Conservation (phyloP, 1,140 invertebrate genomes). For the Coelopa frigida region DNA sequence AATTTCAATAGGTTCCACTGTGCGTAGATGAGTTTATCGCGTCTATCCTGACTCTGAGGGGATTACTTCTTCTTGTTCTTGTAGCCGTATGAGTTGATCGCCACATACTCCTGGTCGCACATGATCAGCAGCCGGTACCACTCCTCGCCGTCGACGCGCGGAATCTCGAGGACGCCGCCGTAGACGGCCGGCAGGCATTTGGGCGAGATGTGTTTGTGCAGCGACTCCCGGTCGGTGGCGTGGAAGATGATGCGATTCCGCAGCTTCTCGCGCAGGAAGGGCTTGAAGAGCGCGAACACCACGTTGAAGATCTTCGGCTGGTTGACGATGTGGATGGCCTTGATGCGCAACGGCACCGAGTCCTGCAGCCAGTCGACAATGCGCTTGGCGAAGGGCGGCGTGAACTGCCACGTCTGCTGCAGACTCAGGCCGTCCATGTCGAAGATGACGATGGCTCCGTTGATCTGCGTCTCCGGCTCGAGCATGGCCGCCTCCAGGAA, state of each 20-base stretch:
- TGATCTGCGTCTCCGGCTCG: slow-evolving; percentile 68
- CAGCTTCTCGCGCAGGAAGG: slow-evolving; percentile 72
- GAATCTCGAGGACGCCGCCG: slow-evolving; percentile 64
- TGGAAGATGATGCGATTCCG: slow-evolving; percentile 72
- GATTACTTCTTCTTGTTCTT: slow-evolving; percentile 50
- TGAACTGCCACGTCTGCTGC: slow-evolving; percentile 75
- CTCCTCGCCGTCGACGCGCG: slow-evolving; percentile 56
- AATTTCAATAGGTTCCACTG: no score
- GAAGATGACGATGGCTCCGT: slow-evolving; percentile 69
- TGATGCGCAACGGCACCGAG: slow-evolving; percentile 70
- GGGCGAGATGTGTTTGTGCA: slow-evolving; percentile 71
- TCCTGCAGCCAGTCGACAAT: slow-evolving; percentile 76
- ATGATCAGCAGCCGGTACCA: slow-evolving; percentile 65
- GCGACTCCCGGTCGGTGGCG: slow-evolving; percentile 69
- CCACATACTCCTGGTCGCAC: slow-evolving; percentile 67
- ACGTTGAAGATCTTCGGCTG: slow-evolving; percentile 83
- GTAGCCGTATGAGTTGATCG: slow-evolving; percentile 69
- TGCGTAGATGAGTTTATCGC: no score
- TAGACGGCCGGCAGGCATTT: slow-evolving; percentile 71
- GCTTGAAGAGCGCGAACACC: slow-evolving; percentile 80
- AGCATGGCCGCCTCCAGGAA: slow-evolving; percentile 73
- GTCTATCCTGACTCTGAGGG: neutral
- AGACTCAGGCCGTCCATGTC: slow-evolving; percentile 76
- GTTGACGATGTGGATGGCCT: slow-evolving; percentile 80
- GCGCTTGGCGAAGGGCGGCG: slow-evolving; percentile 70